Conservation (phyloP, 2,113 vertebrate genomes). For the Gorsachius goisagi region DNA sequence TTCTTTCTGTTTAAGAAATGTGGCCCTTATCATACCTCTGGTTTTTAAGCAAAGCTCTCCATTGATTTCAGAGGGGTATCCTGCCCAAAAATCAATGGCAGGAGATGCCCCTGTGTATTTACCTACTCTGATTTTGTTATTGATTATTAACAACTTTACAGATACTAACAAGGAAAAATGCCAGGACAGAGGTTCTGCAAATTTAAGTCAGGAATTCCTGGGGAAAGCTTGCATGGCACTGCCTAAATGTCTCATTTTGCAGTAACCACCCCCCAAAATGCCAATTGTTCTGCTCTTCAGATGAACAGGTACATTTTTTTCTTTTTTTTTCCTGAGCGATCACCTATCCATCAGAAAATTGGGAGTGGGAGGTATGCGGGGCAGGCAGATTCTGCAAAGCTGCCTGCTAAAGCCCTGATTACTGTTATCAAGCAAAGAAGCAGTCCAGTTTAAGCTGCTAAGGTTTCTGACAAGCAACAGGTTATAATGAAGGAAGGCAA, state of each 20-base stretch:
- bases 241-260: background rate
- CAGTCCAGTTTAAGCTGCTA: slow-evolving; percentile 58
- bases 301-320: background rate
- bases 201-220: background rate
- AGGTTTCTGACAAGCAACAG: slow-evolving; percentile 48
- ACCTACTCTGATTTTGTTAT: background rate
- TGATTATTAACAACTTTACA: slow-evolving; percentile 32
- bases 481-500: slow-evolving; percentile 49
- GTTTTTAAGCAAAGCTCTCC: slow-evolving; percentile 22
- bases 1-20: background rate
- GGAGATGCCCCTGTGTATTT: background rate
- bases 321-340: background rate
- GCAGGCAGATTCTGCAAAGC: slow-evolving; percentile 28
- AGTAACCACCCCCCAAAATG: background rate
- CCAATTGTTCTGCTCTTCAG: background rate
- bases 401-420: slow-evolving; percentile 60
- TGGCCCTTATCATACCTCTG: background rate
- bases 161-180: background rate
- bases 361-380: background rate
- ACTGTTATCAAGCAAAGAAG: slow-evolving; percentile 49
- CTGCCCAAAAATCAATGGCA: slow-evolving; percentile 8
- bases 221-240: background rate
- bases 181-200: background rate
- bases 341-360: slow-evolving; percentile 10
- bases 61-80: slow-evolving; percentile 6